Evolutionary conservation across 92 coral and sea anemone genomes (phyloP).

Genomic region (Parazoanthus swiftii): DNA sequence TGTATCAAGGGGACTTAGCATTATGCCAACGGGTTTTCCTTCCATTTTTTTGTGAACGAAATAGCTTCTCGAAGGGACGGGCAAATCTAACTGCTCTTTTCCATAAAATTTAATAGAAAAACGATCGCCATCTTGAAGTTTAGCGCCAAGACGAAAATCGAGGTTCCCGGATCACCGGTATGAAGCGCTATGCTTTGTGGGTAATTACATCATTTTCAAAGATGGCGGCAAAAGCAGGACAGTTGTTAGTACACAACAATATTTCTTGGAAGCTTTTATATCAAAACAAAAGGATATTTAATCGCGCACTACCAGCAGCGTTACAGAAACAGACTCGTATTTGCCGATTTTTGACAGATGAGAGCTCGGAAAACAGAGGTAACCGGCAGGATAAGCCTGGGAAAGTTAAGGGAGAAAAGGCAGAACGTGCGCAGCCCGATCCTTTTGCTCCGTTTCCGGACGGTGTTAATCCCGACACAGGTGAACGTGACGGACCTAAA

Average conservation of each 20-base stretch:
- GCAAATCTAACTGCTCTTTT: not conserved
- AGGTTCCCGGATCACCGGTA: constrained; percentile 60
- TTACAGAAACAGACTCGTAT: not conserved
- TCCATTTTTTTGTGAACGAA: constrained; percentile 12
- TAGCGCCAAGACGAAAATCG: constrained; percentile 58
- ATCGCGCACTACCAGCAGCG: not conserved
- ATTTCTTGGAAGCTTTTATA: constrained; percentile 6
- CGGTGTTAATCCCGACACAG: constrained; percentile 86
- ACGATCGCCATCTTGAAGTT: constrained; percentile 74
- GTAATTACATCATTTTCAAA: constrained; percentile 38
- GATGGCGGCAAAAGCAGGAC: constrained; percentile 56
- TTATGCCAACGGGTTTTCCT: constrained; percentile 64
- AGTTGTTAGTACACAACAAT: not conserved
- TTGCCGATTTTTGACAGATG: constrained; percentile 1
- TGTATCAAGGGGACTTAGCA: constrained; percentile 85
- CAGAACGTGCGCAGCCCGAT: constrained; percentile 59
- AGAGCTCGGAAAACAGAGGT: constrained; percentile 36
- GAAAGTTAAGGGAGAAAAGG: constrained; percentile 2
- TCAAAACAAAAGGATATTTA: constrained; percentile 23
- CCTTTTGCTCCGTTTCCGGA: constrained; percentile 94
- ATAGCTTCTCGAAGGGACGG: not conserved
- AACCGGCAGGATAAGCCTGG: constrained; percentile 22
- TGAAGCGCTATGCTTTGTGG: constrained; percentile 42
- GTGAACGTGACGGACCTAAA: constrained; percentile 93
- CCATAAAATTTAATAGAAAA: not conserved